Evolutionary conservation across 2,888 invertebrate genomes (phyloP).

Genomic region (Carcina quercana): DNA sequence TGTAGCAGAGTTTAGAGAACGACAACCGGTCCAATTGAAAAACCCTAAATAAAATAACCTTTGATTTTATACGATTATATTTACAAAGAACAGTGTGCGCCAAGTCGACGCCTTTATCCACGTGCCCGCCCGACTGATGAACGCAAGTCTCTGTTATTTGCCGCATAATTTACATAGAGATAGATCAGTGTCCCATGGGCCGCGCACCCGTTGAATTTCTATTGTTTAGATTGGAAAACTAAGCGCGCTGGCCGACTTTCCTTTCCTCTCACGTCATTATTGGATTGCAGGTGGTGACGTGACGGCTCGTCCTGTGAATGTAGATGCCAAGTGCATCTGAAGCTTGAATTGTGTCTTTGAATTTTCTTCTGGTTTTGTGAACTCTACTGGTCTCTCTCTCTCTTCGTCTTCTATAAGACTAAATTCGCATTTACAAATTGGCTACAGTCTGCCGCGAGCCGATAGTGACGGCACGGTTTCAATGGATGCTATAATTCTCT

Average conservation of each 20-base stretch:
- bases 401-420: too few species aligned
- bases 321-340: too few species aligned
- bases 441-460: too few species aligned
- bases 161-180: conserved; percentile 73
- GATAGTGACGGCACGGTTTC: too few species aligned
- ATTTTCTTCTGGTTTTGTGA: too few species aligned
- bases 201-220: conserved; percentile 72
- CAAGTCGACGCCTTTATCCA: conserved; percentile 24
- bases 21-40: too few species aligned
- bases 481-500: too few species aligned
- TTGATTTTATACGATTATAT: conserved; percentile 10
- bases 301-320: conserved; percentile 13
- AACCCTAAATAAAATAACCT: too few species aligned
- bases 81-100: conserved; percentile 10
- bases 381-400: too few species aligned
- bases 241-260: conserved; percentile 55
- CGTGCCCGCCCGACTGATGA: conserved; percentile 40
- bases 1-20: too few species aligned
- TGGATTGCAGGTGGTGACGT: conserved; percentile 41
- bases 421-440: too few species aligned
- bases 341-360: too few species aligned
- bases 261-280: conserved; percentile 65
- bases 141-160: conserved; percentile 65
- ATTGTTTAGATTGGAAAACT: conserved; percentile 75
- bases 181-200: conserved; percentile 65